Conservation (phyloP, 2,113 vertebrate genomes). For the Lasiurus borealis region DNA sequence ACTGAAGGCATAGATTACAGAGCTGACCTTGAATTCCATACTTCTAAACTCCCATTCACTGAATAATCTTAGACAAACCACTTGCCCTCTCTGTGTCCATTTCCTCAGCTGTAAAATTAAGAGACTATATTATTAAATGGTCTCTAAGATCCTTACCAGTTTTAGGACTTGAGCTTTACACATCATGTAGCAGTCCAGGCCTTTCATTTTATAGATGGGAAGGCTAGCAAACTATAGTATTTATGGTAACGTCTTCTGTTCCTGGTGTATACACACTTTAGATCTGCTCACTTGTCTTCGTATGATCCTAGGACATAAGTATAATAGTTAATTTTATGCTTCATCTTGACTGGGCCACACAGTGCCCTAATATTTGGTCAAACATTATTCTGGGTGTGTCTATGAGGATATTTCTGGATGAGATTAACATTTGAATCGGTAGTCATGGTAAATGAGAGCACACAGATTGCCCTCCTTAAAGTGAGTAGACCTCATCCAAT, state of each 20-base stretch:
- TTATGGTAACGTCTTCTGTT: conserved; percentile 3
- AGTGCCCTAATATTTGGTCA: neutral
- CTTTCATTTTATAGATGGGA: conserved; percentile 2
- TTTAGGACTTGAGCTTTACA: neutral
- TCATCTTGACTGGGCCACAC: neutral
- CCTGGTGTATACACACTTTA: conserved; percentile 27
- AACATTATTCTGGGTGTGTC: neutral
- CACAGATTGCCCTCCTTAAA: neutral
- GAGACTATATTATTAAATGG: neutral
- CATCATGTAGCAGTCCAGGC: neutral
- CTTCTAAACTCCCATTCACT: neutral
- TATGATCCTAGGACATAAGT: neutral
- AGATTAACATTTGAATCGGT: conserved; percentile 3
- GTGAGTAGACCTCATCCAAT: neutral
- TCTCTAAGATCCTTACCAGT: conserved; percentile 5
- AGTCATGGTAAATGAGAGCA: conserved; percentile 27
- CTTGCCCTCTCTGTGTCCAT: neutral
- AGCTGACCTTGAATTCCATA: neutral
- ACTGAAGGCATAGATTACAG: neutral
- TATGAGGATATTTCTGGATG: neutral
- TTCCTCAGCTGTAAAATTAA: conserved; percentile 20
- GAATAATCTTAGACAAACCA: conserved; percentile 36
- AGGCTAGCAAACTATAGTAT: neutral
- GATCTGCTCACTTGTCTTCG: conserved; percentile 15
- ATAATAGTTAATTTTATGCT: neutral